Evolutionary conservation across 2,797 vertebrate species (phyloP), one percentile per base, ranked within the genome.

Genomic region (Gymnoscopelus microlampas): DNA sequence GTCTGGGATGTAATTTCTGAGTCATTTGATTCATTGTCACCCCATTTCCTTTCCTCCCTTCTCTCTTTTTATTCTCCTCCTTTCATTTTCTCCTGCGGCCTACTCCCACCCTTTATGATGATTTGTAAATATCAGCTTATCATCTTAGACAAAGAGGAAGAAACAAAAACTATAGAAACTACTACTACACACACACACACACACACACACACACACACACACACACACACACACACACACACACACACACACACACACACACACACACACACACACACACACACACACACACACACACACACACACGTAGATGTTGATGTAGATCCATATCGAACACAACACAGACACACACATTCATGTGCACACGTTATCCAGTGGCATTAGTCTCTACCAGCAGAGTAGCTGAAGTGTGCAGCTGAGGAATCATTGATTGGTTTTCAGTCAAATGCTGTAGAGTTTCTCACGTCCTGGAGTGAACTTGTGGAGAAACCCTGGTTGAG

Each of bases 71-170:
- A 48, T 48, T 62, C 74, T 63, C 71, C 32, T 14, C 7, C 50
- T 49, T 74, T 78, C 53, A 61, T 71, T 73, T 78, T 71, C 56
- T 72, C 60, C 54, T 79, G 58, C 66, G 61, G 71, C 83, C 64
- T 68, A 59, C 62, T 61, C 47, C 76, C 68, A 72, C 70, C 39
- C 39, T 44, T 44, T 10, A 9, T 8, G 39, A 39, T 39, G 39
- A 39, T 39, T 39, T 6, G 39, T 39, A 39, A 68, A 53, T 74
- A 73, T 76, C 68, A 48, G 39, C 53, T 70, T 71, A 60, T 32
- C 49, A 35, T 10, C 39, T 44, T 35, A 10, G 9, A 10, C 9
- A 44, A 44, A 44, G 39, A 64, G 5, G 60, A 74, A 75, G 39
- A 8, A 44, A 44, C 35, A 8, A 39, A 39, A 39, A 19, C 35